A percentile compares a stretch with the other conserved stretches of the same genome.
Conservation (phyloP, 2,888 invertebrate species). For the Zygothrica quintamaculata region DNA sequence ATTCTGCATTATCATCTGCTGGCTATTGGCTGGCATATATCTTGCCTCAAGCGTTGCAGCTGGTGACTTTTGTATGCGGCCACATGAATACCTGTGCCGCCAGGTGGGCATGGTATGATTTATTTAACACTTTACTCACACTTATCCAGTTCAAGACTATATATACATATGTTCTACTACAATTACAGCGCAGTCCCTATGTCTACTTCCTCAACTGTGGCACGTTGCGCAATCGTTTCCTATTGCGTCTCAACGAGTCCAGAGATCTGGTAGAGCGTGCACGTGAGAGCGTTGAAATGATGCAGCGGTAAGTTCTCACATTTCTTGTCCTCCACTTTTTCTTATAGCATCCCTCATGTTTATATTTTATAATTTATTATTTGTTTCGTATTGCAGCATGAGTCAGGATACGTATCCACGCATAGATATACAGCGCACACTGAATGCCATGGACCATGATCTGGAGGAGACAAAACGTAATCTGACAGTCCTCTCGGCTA, state of each 20-base stretch:
- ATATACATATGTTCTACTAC: slow-evolving; percentile 1
- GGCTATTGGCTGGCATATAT: slow-evolving; percentile 94
- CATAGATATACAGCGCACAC: slow-evolving; percentile 82
- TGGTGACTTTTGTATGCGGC: slow-evolving; percentile 93
- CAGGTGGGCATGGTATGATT: slow-evolving; percentile 85
- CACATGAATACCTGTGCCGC: slow-evolving; percentile 86
- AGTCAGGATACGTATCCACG: slow-evolving; percentile 84
- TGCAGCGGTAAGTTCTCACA: slow-evolving; percentile 77
- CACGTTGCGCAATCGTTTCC: slow-evolving; percentile 84
- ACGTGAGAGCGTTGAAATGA: slow-evolving; percentile 82
- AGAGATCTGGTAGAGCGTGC: slow-evolving; percentile 84
- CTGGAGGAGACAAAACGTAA: slow-evolving; percentile 84
- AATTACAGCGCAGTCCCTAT: slow-evolving; percentile 83
- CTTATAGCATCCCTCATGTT: background rate
- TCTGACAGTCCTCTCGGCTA: slow-evolving; percentile 86
- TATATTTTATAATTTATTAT: no score
- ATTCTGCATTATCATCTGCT: slow-evolving; percentile 87
- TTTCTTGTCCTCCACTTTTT: background rate
- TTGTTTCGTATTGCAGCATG: slow-evolving; percentile 74
- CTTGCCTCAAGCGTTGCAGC: slow-evolving; percentile 93
- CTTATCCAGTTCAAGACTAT: background rate
- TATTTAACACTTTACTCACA: no score
- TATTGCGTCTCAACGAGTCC: slow-evolving; percentile 84
- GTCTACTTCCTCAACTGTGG: slow-evolving; percentile 85
- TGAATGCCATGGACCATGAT: slow-evolving; percentile 83